A percentile compares a stretch with the other conserved stretches of the same genome.
These are phyloP conservation scores for Galerucella nymphaeae DNA, from an alignment of 2,888 invertebrate genomes.

Conservation along the genomic window DNA sequence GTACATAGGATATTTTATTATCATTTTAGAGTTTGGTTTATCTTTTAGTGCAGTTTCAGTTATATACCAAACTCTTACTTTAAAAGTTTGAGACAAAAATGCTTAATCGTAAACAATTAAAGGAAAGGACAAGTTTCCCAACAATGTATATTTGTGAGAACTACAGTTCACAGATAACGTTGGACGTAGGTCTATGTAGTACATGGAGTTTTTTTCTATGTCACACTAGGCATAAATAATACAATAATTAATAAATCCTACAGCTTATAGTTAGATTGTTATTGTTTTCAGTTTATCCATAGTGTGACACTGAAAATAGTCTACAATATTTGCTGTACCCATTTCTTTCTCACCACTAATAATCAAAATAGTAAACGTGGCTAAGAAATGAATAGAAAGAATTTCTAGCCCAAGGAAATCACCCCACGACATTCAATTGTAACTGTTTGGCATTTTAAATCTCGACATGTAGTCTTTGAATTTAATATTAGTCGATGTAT, in stretches of 20 bases:
- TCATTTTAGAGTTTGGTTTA: not conserved
- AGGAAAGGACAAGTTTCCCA: not conserved
- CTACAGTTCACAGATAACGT: too few relatives aligned
- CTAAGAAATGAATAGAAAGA: not conserved
- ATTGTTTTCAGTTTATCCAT: too few relatives aligned
- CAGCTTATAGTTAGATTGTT: too few relatives aligned
- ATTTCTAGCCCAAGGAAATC: not conserved
- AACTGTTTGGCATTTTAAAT: not conserved
- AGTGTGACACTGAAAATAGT: too few relatives aligned
- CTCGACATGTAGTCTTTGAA: slow-evolving; percentile 22
- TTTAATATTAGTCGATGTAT: slow-evolving; percentile 12
- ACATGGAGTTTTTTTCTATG: too few relatives aligned
- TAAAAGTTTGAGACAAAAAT: not conserved
- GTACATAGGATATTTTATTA: not conserved
- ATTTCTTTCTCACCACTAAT: not conserved
- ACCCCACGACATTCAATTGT: not conserved
- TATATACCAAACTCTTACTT: not conserved
- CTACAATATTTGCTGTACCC: too few relatives aligned
- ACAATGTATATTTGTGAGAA: not conserved
- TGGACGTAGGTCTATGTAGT: too few relatives aligned
- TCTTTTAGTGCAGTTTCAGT: not conserved
- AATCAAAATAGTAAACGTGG: not conserved
- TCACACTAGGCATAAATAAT: too few relatives aligned
- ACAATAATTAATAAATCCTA: too few relatives aligned
- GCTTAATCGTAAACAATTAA: not conserved